phyloP scores from a whole-genome alignment of 1,140 invertebrate genomes.

The Himalopsyche phryganea region DNA sequence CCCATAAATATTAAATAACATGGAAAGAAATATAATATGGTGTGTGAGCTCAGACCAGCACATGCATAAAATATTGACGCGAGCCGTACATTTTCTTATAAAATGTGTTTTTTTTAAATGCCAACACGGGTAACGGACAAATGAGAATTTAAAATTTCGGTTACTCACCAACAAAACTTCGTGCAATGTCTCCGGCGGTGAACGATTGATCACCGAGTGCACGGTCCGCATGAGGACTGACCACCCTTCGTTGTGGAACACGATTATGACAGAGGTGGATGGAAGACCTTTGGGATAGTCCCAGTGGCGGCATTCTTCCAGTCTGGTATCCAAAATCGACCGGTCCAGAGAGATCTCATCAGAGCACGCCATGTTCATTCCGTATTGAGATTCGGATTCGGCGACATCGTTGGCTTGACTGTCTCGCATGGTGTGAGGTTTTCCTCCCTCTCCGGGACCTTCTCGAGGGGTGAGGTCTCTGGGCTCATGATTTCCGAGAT shows the following conservation, averaged over 20 bases:
- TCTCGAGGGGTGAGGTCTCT: constrained; percentile 53
- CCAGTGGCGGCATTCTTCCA: constrained; percentile 94
- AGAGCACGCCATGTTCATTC: constrained; percentile 97
- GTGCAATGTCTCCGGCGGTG: constrained; percentile 84
- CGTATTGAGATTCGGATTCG: constrained; percentile 82
- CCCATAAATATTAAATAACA: too few relatives aligned
- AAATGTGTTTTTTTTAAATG: too few relatives aligned
- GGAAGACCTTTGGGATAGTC: constrained; percentile 88
- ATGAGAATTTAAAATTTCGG: too few relatives aligned
- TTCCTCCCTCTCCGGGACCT: constrained; percentile 83
- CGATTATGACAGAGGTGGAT: constrained; percentile 91
- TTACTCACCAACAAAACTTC: constrained; percentile 87
- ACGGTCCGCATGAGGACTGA: constrained; percentile 94
- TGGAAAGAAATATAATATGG: too few relatives aligned
- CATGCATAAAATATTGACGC: too few relatives aligned
- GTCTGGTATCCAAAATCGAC: constrained; percentile 80
- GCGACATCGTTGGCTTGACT: constrained; percentile 70
- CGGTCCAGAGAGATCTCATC: constrained; percentile 82
- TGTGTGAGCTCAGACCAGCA: too few relatives aligned
- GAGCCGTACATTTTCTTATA: too few relatives aligned
- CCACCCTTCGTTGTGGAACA: constrained; percentile 99
- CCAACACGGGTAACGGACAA: too few relatives aligned
- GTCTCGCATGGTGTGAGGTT: constrained; percentile 67
- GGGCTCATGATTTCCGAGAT: constrained; percentile 66
- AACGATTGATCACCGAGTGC: constrained; percentile 90